Evolutionary conservation across 1,140 invertebrate genomes (phyloP).

Genomic region (Liolophura sinensis): DNA sequence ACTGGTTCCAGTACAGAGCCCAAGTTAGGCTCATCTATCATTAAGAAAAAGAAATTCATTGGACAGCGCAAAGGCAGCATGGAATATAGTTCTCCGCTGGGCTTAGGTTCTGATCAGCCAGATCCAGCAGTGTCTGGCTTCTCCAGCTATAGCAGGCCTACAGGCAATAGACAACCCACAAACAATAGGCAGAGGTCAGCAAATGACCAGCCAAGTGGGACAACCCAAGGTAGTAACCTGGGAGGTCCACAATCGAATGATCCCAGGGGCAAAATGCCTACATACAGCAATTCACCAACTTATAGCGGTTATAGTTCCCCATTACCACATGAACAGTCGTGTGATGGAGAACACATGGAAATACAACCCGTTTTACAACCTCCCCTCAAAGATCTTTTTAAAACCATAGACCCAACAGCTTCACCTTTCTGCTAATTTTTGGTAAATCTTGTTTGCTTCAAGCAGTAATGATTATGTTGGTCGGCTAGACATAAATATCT

Average conservation of each 20-base stretch:
- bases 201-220: no score
- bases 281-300: no score
- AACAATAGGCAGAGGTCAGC: constrained; percentile 1
- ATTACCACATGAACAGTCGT: no score
- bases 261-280: no score
- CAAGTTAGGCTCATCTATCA: not conserved
- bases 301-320: no score
- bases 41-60: constrained; percentile 23
- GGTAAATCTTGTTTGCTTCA: not conserved
- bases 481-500: no score
- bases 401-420: constrained; percentile 56
- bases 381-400: constrained; percentile 53
- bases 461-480: no score
- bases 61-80: constrained; percentile 42
- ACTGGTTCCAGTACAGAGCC: not conserved
- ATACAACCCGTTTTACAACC: constrained; percentile 26
- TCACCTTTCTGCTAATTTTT: constrained; percentile 54
- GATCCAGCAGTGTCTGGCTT: constrained; percentile 22
- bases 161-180: not conserved
- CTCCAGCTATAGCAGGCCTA: constrained; percentile 45
- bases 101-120: constrained; percentile 21
- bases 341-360: no score
- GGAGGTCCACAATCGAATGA: no score
- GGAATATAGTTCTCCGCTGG: constrained; percentile 51
- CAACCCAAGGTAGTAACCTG: no score